Base-by-base conservation (phyloP, 2,113 vertebrate species). In the Gymnogyps californianus region DNA sequence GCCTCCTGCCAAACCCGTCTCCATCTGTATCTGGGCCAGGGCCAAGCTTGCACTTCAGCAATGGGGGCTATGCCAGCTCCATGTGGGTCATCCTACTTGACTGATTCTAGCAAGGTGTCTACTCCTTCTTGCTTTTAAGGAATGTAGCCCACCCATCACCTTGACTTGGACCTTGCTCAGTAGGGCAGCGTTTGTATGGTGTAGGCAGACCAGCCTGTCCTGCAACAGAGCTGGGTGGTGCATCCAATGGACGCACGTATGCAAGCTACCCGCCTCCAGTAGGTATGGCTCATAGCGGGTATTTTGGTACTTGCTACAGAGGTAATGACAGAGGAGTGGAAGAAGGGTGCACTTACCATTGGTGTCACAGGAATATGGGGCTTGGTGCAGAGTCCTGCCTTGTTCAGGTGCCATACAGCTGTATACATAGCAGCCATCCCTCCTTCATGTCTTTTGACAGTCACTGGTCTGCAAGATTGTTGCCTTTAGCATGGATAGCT, bases 71-170 rank as follows among this genome's bases (percentile, higher is more conserved):
- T 46, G 38, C 5, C 10, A 61, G 12, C 18, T 83, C 26, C 47
- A 29, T 2, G 0, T 38, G 29, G 26, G n/a, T 61, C 8, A 22
- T 57, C 21, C 80, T 76, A 29, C 51, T 65, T 80, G 18, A 31
- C 36, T 65, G 47, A 42, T 16, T 46, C 26, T 85, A 71, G 51
- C 58, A 69, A 72, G 12, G 6, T 29, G 11, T 38, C 32, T 52
- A 3, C 8, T 11, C n/a, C 17, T 80, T 62, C 25, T 38, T 80
- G 26, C 29, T 67, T 72, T 52, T 21, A 84, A 51, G 46, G 22
- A 89, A 13, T 10, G 22, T 9, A 86, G 22, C 32, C 34, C 6
- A 14, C n/a, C 20, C 22, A 8, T 34, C 0, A 0, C 34, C 25
- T 52, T 65, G 34, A 18, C 17, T 17, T 42, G 20, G 54, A 32